A percentile compares a stretch with the other conserved stretches of the same genome.
These are phyloP conservation scores for Calidris pugnax DNA, from an alignment of 2,113 vertebrate species.

Conservation along the genomic window DNA sequence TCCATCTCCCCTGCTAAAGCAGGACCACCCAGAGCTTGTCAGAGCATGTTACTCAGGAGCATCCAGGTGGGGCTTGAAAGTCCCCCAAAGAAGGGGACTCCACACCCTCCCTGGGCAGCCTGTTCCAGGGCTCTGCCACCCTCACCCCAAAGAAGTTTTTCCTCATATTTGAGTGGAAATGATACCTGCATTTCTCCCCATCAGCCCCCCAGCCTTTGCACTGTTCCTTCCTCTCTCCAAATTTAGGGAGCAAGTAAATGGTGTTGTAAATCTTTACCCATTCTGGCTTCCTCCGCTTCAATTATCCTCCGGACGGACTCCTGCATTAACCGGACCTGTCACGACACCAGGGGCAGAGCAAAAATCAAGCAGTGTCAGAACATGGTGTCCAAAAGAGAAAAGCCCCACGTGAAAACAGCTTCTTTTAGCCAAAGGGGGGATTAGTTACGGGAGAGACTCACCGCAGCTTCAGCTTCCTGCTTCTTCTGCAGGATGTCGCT, in stretches of 20 bases:
- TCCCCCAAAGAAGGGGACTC: no score
- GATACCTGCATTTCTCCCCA: not conserved
- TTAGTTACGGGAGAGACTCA: slow-evolving; percentile 69
- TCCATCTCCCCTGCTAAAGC: no score
- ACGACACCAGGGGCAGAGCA: not conserved
- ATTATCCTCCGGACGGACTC: slow-evolving; percentile 96
- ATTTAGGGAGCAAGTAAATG: not conserved
- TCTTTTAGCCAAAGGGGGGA: not conserved
- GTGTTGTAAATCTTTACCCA: slow-evolving; percentile 81
- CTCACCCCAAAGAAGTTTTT: no score
- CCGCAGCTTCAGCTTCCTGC: slow-evolving; percentile 93
- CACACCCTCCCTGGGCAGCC: no score
- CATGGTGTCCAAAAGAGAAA: not conserved
- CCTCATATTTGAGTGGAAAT: no score
- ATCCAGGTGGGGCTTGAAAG: no score
- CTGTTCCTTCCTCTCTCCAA: not conserved
- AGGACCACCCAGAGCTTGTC: no score
- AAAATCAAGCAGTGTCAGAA: not conserved
- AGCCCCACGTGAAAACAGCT: not conserved
- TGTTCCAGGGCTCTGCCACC: no score
- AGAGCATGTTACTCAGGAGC: no score
- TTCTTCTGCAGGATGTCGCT: slow-evolving; percentile 89
- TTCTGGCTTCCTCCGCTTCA: slow-evolving; percentile 91
- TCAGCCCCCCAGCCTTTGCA: not conserved
- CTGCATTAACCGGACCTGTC: slow-evolving; percentile 94